Evolutionary conservation across 2,797 vertebrate genomes (phyloP).

Genomic region (Morelia viridis): DNA sequence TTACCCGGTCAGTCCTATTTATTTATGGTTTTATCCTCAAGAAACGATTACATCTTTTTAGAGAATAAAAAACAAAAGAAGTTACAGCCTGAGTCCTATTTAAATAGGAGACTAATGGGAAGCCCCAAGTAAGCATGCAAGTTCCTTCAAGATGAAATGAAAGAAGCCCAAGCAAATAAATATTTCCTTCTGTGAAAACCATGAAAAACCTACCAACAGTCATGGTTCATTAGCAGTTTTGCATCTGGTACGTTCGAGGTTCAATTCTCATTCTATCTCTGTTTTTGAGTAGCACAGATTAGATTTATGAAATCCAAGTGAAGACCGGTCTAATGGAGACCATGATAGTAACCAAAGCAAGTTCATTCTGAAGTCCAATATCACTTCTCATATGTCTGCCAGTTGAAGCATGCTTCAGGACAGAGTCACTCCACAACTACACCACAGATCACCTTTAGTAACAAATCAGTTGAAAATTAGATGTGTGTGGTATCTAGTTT

Average conservation of each 20-base stretch:
- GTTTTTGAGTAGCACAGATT: background rate
- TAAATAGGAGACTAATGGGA: no score
- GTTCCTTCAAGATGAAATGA: background rate
- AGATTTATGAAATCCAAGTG: background rate
- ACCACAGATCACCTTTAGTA: background rate
- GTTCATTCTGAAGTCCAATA: background rate
- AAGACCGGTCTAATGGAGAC: background rate
- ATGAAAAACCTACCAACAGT: background rate
- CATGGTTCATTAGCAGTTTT: no score
- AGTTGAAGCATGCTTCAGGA: background rate
- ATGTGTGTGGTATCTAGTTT: no score
- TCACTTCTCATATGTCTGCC: background rate
- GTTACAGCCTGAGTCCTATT: background rate
- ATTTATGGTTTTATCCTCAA: background rate
- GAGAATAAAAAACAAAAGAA: background rate
- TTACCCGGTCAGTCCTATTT: no score
- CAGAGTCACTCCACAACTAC: background rate
- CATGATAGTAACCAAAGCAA: background rate
- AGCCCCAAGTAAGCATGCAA: background rate
- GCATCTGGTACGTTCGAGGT: no score
- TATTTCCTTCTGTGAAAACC: background rate
- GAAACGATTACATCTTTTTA: no score
- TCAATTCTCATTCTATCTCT: background rate
- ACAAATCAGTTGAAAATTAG: no score
- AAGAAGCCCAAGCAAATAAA: background rate